These are phyloP conservation scores for Prostheceraeus crozeri DNA, from an alignment of 2,888 invertebrate genomes.

Conservation along the genomic window DNA sequence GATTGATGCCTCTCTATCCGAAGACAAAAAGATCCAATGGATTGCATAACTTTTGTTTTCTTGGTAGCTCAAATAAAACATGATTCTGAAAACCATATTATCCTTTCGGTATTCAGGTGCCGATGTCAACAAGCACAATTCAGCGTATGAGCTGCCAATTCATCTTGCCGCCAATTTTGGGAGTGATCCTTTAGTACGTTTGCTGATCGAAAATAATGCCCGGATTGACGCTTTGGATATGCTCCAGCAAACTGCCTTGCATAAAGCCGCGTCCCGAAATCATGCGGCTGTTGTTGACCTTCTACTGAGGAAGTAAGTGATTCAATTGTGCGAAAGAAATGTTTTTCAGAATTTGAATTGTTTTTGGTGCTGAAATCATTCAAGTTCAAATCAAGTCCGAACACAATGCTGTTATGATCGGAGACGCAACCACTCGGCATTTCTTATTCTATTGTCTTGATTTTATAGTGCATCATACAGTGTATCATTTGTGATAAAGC, in stretches of 20 bases:
- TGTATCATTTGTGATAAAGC: too few relatives aligned
- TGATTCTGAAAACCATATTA: too few relatives aligned
- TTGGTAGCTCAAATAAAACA: too few relatives aligned
- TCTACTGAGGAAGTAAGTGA: conserved; percentile 46
- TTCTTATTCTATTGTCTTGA: too few relatives aligned
- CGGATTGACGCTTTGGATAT: conserved; percentile 56
- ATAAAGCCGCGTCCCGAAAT: conserved; percentile 56
- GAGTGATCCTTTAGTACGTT: conserved; percentile 47
- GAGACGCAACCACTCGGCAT: too few relatives aligned
- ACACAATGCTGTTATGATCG: too few relatives aligned
- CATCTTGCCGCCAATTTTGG: conserved; percentile 65
- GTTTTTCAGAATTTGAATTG: not conserved
- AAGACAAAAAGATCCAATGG: too few relatives aligned
- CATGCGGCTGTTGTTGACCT: conserved; percentile 53
- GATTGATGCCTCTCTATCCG: too few relatives aligned
- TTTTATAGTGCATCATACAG: too few relatives aligned
- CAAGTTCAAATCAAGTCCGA: too few relatives aligned
- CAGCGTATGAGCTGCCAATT: conserved; percentile 71
- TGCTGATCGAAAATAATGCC: conserved; percentile 54
- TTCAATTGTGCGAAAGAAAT: not conserved
- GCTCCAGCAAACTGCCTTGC: conserved; percentile 57
- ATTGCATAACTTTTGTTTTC: too few relatives aligned
- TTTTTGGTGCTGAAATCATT: not conserved
- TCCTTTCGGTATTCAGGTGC: conserved; percentile 59
- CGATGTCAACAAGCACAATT: conserved; percentile 67